These are phyloP conservation scores for Athalia rosae DNA, from an alignment of 2,888 invertebrate species.

Conservation along the genomic window DNA sequence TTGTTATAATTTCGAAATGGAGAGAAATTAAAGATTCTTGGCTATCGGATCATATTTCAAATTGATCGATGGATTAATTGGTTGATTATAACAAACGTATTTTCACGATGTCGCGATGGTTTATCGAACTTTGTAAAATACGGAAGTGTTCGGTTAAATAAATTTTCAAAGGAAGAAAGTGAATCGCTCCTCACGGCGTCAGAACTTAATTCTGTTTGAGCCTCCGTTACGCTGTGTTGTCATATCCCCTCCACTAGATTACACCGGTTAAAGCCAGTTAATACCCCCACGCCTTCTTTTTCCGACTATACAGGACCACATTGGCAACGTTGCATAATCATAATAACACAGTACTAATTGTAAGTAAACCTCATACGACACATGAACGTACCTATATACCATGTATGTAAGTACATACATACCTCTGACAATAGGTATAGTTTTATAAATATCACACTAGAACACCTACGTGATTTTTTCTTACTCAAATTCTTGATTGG, in stretches of 20 bases:
- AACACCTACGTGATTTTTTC: no score
- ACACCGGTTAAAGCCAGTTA: constrained; percentile 69
- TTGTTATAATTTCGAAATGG: no score
- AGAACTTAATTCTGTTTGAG: constrained; percentile 46
- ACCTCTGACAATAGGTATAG: neutral
- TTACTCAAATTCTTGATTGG: no score
- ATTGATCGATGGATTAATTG: no score
- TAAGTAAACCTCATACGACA: neutral
- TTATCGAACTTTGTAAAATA: no score
- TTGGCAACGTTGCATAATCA: constrained; percentile 41
- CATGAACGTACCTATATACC: neutral
- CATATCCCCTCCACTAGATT: constrained; percentile 59
- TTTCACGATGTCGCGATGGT: no score
- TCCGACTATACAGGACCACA: constrained; percentile 16
- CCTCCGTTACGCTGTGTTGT: constrained; percentile 51
- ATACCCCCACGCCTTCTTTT: constrained; percentile 48
- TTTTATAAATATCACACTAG: neutral
- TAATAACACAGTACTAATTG: constrained; percentile 5
- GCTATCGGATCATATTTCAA: no score
- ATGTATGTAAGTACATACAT: neutral
- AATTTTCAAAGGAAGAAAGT: neutral
- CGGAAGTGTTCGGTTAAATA: no score
- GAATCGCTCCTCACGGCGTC: constrained; percentile 16
- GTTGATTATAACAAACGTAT: no score
- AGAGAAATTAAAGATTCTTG: no score